Evolutionary conservation across 2,113 vertebrate species (phyloP).

Genomic region (Chaenocephalus aceratus): DNA sequence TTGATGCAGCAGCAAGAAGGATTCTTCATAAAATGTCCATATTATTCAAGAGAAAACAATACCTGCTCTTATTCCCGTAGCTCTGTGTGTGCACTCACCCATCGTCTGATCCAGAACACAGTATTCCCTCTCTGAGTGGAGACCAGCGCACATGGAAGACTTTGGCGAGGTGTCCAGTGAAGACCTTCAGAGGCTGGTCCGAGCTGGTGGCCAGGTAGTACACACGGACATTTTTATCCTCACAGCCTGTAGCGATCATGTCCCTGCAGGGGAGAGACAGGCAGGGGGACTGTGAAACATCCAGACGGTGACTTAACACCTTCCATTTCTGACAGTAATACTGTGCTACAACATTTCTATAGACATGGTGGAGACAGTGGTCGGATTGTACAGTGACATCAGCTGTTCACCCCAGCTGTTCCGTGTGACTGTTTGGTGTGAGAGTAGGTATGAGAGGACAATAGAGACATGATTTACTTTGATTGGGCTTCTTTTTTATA

Average conservation of each 20-base stretch:
- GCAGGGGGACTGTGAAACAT: not conserved
- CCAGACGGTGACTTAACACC: not conserved
- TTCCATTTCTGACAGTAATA: not conserved
- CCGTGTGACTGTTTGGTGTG: not conserved
- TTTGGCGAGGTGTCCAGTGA: conserved; percentile 94
- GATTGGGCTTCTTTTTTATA: not conserved
- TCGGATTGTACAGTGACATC: not conserved
- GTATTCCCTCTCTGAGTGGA: conserved; percentile 95
- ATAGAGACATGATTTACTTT: not conserved
- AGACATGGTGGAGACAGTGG: not conserved
- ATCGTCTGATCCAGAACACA: conserved; percentile 98
- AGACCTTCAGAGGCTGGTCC: conserved; percentile 95
- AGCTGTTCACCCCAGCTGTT: not conserved
- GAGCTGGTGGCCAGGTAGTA: conserved; percentile 97
- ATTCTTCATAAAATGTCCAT: not conserved
- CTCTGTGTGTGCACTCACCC: conserved; percentile 80
- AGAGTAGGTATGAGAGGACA: not conserved
- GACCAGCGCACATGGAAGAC: conserved; percentile 98
- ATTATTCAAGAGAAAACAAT: not conserved
- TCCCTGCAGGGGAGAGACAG: conserved; percentile 83
- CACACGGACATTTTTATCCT: conserved; percentile 97
- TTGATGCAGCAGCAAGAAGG: not conserved
- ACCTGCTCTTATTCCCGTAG: no score
- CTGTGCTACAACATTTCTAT: not conserved
- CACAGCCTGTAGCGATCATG: conserved; percentile 98